A percentile compares a stretch with the other conserved stretches of the same genome.
Evolutionary conservation across 2,797 vertebrate genomes (phyloP).

Genomic region (Botia almorhae): DNA sequence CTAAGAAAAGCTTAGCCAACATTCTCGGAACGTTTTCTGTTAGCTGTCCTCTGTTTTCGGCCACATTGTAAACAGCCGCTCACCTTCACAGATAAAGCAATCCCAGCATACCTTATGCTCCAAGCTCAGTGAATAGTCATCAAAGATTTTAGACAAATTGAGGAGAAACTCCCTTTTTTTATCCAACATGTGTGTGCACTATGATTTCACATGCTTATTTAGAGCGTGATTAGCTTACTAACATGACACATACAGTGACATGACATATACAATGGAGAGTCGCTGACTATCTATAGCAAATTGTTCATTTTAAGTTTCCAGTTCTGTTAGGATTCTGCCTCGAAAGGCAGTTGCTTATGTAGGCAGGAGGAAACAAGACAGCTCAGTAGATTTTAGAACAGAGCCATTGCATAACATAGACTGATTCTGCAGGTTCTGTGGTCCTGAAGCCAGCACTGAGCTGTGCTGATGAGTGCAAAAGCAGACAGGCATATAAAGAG

Average conservation of each 20-base stretch:
- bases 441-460: constrained; percentile 31
- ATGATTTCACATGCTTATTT: background rate
- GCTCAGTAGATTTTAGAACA: constrained; percentile 4
- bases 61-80: background rate
- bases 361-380: constrained; percentile 1
- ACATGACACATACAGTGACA: too few species aligned
- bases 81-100: background rate
- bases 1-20: too few species aligned
- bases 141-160: too few species aligned
- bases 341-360: background rate
- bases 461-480: constrained; percentile 57
- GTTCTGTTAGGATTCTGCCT: background rate
- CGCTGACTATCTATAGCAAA: too few species aligned
- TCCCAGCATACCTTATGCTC: background rate
- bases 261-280: background rate
- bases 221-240: background rate
- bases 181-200: background rate
- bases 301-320: background rate
- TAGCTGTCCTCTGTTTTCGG: too few species aligned
- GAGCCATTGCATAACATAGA: constrained; percentile 26
- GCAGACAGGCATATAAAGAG: constrained; percentile 72
- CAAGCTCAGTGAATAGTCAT: too few species aligned
- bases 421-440: constrained; percentile 32
- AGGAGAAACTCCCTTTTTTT: background rate
- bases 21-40: too few species aligned